Evolutionary conservation across 2,113 vertebrate species (phyloP).

Genomic region (Tichodroma muraria): DNA sequence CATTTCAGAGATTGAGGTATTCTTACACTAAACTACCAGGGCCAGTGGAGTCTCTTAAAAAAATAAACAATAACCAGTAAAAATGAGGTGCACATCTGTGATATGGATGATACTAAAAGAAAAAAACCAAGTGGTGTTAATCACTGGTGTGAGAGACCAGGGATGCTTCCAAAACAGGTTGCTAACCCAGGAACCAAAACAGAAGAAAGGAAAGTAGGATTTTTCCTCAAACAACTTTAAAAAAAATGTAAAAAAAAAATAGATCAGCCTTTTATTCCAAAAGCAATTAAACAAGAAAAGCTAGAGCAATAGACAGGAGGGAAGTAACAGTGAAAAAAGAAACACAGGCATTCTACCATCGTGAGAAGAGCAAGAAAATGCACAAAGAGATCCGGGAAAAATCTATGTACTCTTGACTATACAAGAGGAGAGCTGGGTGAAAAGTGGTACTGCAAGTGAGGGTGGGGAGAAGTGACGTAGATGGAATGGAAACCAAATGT

Average conservation of each 20-base stretch:
- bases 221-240: neutral
- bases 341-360: neutral
- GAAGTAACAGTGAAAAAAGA: neutral
- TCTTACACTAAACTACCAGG: neutral
- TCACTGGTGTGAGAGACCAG: neutral
- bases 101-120: neutral
- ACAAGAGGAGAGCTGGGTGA: neutral
- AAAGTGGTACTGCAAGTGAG: neutral
- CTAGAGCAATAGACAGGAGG: neutral
- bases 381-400: neutral
- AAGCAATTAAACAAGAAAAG: neutral
- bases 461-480: too few species aligned
- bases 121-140: neutral
- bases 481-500: neutral
- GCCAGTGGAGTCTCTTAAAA: neutral
- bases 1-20: neutral
- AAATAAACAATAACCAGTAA: neutral
- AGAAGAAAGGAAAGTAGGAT: neutral
- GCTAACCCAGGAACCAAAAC: neutral
- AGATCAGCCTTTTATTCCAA: neutral
- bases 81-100: neutral
- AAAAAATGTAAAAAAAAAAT: neutral
- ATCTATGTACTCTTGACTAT: neutral
- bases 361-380: neutral
- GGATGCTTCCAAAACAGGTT: neutral